Percentiles rank a stretch among this genome's conserved stretches.
phyloP scores from a whole-genome alignment of 2,888 invertebrate genomes.

The Creontiades dilutus region DNA sequence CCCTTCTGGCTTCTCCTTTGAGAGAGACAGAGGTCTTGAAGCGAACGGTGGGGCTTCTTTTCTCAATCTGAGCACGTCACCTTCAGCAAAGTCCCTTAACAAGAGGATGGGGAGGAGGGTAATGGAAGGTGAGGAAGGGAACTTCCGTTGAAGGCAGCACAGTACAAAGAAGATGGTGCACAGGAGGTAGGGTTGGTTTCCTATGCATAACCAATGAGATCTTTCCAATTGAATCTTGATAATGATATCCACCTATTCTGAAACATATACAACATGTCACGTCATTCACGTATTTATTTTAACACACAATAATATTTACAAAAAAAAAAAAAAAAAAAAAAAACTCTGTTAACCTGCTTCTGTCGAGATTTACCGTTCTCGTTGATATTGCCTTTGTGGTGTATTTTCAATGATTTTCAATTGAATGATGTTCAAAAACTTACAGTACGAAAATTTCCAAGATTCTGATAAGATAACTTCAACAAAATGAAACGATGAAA shows the following conservation, averaged over 20 bases:
- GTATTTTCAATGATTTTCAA: too few relatives aligned
- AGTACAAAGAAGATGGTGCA: constrained; percentile 10
- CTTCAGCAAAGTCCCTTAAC: constrained; percentile 69
- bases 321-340: too few relatives aligned
- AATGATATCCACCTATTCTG: constrained; percentile 22
- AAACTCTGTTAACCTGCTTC: too few relatives aligned
- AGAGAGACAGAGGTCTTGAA: constrained; percentile 39
- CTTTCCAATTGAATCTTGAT: constrained; percentile 44
- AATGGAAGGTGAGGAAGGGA: constrained; percentile 27
- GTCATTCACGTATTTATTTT: constrained; percentile 5
- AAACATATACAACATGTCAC: neutral
- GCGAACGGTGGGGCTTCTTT: constrained; percentile 57
- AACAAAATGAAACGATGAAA: too few relatives aligned
- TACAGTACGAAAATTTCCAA: too few relatives aligned
- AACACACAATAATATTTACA: neutral
- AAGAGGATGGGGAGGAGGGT: constrained; percentile 44
- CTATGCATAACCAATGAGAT: constrained; percentile 69
- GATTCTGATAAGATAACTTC: too few relatives aligned
- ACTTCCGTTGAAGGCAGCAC: constrained; percentile 9
- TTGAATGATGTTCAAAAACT: too few relatives aligned
- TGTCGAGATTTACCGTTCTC: too few relatives aligned
- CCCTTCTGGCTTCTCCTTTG: constrained; percentile 63
- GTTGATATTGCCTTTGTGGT: too few relatives aligned
- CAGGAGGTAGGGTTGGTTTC: constrained; percentile 55
- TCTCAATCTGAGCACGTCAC: constrained; percentile 71